Conservation (phyloP, 2,888 invertebrate genomes). For the Drosophila birchii region DNA sequence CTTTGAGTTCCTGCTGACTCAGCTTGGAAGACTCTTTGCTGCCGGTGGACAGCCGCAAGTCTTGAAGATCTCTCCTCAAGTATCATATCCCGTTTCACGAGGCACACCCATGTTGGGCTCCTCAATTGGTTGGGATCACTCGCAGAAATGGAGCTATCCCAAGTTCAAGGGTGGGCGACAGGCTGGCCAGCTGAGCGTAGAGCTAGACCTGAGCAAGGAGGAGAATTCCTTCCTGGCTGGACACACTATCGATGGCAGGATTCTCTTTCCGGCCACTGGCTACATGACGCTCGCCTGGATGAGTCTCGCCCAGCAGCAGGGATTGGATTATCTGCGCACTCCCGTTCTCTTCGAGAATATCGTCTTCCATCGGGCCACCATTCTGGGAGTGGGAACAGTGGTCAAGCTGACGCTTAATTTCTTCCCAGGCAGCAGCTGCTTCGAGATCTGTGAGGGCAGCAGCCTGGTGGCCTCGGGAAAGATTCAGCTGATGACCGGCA, state of each 20-base stretch:
- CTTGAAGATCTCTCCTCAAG: slow-evolving; percentile 89
- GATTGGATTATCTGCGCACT: slow-evolving; percentile 90
- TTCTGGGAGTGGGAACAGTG: slow-evolving; percentile 92
- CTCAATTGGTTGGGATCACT: slow-evolving; percentile 96
- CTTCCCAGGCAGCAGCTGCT: slow-evolving; percentile 92
- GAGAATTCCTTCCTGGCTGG: slow-evolving; percentile 91
- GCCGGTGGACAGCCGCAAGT: slow-evolving; percentile 92
- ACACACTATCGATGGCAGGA: slow-evolving; percentile 97
- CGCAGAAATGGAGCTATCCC: slow-evolving; percentile 93
- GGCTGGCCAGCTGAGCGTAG: slow-evolving; percentile 91
- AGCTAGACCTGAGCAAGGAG: slow-evolving; percentile 90
- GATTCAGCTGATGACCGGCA: slow-evolving; percentile 88
- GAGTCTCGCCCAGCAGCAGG: slow-evolving; percentile 92
- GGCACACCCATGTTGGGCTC: slow-evolving; percentile 96
- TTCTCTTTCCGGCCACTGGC: slow-evolving; percentile 97
- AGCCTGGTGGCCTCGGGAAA: slow-evolving; percentile 92
- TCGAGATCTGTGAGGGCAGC: slow-evolving; percentile 95
- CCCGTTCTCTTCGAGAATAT: slow-evolving; percentile 95
- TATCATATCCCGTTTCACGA: slow-evolving; percentile 93
- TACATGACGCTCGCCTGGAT: slow-evolving; percentile 96
- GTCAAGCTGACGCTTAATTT: slow-evolving; percentile 93
- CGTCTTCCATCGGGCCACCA: slow-evolving; percentile 96
- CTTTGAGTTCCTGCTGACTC: slow-evolving; percentile 89
- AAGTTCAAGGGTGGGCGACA: slow-evolving; percentile 88
- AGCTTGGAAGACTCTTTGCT: slow-evolving; percentile 92